A percentile compares a stretch with the other conserved stretches of the same genome.
These are phyloP conservation scores for Cassiopea xamachana DNA, from an alignment of 30 jellyfish, hydroid and myxozoan genomes.

Conservation along the genomic window DNA sequence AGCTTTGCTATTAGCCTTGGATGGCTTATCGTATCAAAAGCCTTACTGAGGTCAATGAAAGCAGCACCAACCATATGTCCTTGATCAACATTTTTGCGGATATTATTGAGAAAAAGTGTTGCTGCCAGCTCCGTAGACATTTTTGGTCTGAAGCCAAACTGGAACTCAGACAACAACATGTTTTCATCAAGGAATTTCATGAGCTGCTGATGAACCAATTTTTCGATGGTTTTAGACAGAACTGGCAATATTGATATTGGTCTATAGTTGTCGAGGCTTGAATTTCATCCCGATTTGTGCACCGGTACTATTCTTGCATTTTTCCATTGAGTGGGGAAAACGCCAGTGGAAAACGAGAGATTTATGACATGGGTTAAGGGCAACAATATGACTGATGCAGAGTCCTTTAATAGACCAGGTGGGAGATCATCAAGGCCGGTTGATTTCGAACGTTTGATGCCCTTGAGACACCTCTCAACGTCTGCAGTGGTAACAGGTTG, in stretches of 20 bases:
- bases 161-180: conserved; percentile 66
- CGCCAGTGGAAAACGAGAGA: conserved; percentile 69
- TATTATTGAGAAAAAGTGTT: conserved; percentile 65
- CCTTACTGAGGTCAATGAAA: conserved; percentile 75
- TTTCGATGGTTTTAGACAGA: conserved; percentile 50
- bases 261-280: conserved; percentile 72
- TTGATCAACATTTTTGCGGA: conserved; percentile 71
- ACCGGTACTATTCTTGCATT: conserved; percentile 74
- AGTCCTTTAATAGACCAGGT: conserved; percentile 71
- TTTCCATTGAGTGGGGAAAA: conserved; percentile 59
- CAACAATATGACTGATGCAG: conserved; percentile 63
- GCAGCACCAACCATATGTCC: conserved; percentile 81
- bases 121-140: conserved; percentile 80
- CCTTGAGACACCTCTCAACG: conserved; percentile 46
- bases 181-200: conserved; percentile 70
- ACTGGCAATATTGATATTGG: conserved; percentile 81
- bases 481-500: conserved; percentile 49
- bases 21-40: conserved; percentile 71
- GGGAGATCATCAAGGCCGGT: conserved; percentile 69
- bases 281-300: conserved; percentile 61
- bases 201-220: conserved; percentile 74
- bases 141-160: conserved; percentile 65
- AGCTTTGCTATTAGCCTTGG: conserved; percentile 50
- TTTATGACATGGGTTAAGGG: conserved; percentile 59
- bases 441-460: conserved; percentile 42